Evolutionary conservation across 2,797 vertebrate genomes (phyloP).

Genomic region (Cercopithecus petaurista): DNA sequence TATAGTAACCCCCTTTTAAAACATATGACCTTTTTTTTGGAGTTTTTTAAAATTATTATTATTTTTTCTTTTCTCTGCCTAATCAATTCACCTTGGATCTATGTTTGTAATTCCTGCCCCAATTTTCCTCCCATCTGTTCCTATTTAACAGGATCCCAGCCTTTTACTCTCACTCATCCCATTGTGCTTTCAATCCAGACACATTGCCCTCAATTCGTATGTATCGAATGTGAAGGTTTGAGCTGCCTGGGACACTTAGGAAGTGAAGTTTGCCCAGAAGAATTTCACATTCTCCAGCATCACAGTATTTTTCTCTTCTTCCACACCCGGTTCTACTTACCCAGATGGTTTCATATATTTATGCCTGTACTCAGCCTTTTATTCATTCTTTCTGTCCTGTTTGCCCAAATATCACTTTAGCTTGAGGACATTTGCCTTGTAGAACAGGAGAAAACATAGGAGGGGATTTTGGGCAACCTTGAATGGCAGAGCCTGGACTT

Average conservation of each 20-base stretch:
- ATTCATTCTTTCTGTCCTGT: not conserved
- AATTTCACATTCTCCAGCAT: not conserved
- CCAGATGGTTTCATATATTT: not conserved
- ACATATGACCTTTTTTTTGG: too few relatives aligned
- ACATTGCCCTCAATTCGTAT: not conserved
- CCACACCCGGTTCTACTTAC: not conserved
- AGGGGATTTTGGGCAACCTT: too few relatives aligned
- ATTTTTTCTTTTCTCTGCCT: not conserved
- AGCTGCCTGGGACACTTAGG: not conserved
- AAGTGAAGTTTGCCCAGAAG: too few relatives aligned
- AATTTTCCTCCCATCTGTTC: too few relatives aligned
- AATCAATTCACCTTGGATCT: not conserved
- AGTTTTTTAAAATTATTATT: not conserved
- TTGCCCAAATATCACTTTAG: not conserved
- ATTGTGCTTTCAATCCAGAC: fast-evolving
- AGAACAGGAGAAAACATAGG: not conserved
- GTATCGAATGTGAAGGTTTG: not conserved
- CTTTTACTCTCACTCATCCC: fast-evolving
- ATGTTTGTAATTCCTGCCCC: not conserved
- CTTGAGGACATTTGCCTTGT: not conserved
- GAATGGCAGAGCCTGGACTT: not conserved
- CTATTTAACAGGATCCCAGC: not conserved
- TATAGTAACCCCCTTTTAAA: not conserved
- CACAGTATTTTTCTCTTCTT: not conserved
- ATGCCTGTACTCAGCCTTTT: too few relatives aligned